Conservation (phyloP, 2,113 vertebrate species). For the Atractosteus spatula region DNA sequence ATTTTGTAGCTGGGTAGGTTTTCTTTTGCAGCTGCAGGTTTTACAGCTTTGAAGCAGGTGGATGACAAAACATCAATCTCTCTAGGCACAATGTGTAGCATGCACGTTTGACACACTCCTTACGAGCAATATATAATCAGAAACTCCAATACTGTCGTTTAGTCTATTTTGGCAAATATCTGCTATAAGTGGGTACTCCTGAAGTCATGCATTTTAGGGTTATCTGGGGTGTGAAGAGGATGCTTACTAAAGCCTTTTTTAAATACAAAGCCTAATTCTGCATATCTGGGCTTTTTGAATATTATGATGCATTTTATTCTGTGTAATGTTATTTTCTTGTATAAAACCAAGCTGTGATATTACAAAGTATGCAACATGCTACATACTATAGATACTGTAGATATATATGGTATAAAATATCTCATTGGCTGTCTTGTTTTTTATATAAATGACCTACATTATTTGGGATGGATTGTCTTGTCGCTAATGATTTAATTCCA, state of each 20-base stretch:
- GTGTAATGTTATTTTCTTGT: no score
- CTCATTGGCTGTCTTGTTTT: no score
- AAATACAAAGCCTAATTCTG: background rate
- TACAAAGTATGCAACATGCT: no score
- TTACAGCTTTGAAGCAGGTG: conserved; percentile 74
- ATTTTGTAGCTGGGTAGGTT: conserved; percentile 71
- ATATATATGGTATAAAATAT: no score
- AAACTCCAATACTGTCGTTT: conserved; percentile 47
- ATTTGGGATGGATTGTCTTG: no score
- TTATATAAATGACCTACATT: no score
- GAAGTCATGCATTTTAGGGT: conserved; percentile 38
- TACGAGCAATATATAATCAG: conserved; percentile 61
- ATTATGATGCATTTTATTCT: background rate
- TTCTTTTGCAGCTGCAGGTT: conserved; percentile 64
- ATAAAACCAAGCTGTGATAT: no score
- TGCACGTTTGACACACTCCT: conserved; percentile 60
- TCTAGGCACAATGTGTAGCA: conserved; percentile 66
- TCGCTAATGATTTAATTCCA: no score
- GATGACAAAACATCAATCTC: conserved; percentile 80
- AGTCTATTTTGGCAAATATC: conserved; percentile 33
- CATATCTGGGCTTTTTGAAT: background rate
- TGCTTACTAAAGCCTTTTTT: background rate
- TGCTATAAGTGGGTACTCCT: conserved; percentile 44
- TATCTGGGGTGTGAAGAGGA: background rate
- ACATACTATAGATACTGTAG: no score